Evolutionary conservation across 1,140 invertebrate genomes (phyloP), one percentile per base, ranked within the genome.

Genomic region (Tetragnatha versicolor): DNA sequence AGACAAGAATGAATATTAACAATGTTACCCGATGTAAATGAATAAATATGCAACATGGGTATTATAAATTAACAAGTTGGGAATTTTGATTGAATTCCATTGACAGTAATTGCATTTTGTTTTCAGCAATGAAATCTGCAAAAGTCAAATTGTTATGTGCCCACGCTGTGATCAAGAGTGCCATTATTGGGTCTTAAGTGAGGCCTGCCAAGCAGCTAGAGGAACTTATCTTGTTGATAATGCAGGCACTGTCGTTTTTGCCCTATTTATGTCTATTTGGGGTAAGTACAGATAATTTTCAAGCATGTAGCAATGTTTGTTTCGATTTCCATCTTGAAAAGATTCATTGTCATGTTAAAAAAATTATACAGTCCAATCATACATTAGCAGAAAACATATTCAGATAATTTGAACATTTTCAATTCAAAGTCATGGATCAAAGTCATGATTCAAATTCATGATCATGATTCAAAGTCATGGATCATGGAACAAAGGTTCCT

Each of bases 191-290:
- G 88, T 92, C 82, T 85, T 98, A 0, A 88, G 89, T n/a, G 91
- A 94, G 81, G 94, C 94, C 0, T 99, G 96, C 86, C 84, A 91
- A 33, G 92, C 96, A 85, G 90, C 95, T n/a, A 89, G 90, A 83
- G 88, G 95, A 14, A 96, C 95, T 0, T 97, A 98, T 84, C 88
- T 99, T 33, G 97, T 99, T 84, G 97, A 99, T 84, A 99, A 99
- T 88, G 89, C 92, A 5, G 93, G 92, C 10, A 98, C 96, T 0
- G 92, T 98, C 0, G 91, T 95, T 83, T 99, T 98, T 87, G 93
- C 97, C 35, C 90, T 95, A 51, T 94, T 98, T 84, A 98, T 99
- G 96, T 96, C 96, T 39, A 91, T 99, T 84, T 98, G 95, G 94
- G 93, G 93, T 90, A 88, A 90, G 82, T 85, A 9, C 20, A 17